Evolutionary conservation across 2,113 vertebrate species (phyloP).

Genomic region (Dissostichus mawsoni): DNA sequence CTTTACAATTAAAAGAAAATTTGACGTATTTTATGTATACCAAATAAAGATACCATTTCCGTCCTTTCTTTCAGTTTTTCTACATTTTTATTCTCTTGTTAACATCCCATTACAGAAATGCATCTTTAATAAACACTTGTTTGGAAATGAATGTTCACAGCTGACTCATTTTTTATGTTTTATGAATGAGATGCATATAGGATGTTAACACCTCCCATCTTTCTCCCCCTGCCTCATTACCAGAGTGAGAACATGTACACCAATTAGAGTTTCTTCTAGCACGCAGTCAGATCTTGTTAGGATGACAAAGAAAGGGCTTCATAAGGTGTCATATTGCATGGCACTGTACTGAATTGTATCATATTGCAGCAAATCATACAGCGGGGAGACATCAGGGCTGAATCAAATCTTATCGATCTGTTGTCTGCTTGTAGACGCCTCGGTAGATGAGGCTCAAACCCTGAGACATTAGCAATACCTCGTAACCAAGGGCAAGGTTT

Average conservation of each 20-base stretch:
- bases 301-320: background rate
- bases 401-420: constrained; percentile 58
- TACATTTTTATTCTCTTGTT: background rate
- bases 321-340: constrained; percentile 19
- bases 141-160: constrained; percentile 20
- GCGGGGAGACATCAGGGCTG: constrained; percentile 30
- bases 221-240: background rate
- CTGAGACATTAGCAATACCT: constrained; percentile 32
- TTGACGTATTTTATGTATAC: too few relatives aligned
- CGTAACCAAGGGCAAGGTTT: constrained; percentile 52
- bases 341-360: constrained; percentile 24
- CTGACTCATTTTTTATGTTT: constrained; percentile 40
- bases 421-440: constrained; percentile 51
- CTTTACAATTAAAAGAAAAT: too few relatives aligned
- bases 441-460: constrained; percentile 23
- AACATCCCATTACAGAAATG: constrained; percentile 14
- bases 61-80: too few relatives aligned
- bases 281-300: background rate
- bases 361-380: constrained; percentile 25
- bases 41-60: too few relatives aligned
- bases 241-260: background rate
- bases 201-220: background rate
- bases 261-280: constrained; percentile 18
- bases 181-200: constrained; percentile 29
- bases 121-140: constrained; percentile 4